These are phyloP conservation scores for Electrophaes corylata DNA, from an alignment of 2,888 invertebrate species.

Conservation along the genomic window DNA sequence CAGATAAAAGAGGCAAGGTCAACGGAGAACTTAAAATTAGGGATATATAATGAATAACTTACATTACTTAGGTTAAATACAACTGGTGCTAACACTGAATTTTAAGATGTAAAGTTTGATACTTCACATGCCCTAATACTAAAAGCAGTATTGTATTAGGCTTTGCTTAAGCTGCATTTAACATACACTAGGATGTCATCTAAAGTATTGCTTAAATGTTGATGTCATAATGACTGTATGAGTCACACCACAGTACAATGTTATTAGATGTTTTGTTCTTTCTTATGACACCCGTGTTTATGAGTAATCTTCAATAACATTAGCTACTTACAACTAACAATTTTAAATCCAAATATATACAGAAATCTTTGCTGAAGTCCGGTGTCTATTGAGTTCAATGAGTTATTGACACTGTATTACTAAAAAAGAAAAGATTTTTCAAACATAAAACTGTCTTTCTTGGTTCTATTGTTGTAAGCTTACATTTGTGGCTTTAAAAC, in stretches of 20 bases:
- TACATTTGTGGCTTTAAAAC: conserved; percentile 23
- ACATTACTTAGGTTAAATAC: conserved; percentile 23
- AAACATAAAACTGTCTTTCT: no score
- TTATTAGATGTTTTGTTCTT: conserved; percentile 39
- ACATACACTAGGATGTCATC: conserved; percentile 31
- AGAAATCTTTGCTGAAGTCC: conserved; percentile 56
- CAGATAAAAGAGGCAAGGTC: conserved; percentile 8
- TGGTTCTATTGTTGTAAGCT: not conserved
- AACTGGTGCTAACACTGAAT: conserved; percentile 28
- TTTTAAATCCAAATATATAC: conserved; percentile 76
- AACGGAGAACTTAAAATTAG: conserved; percentile 17
- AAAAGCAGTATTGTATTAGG: conserved; percentile 36
- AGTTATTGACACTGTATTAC: not conserved
- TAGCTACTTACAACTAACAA: conserved; percentile 76
- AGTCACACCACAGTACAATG: conserved; percentile 30
- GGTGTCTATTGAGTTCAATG: conserved; percentile 12
- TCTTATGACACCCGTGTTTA: conserved; percentile 30
- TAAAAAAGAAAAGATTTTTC: not conserved
- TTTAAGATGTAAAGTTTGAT: conserved; percentile 19
- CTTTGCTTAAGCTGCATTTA: conserved; percentile 44
- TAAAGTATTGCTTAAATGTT: conserved; percentile 35
- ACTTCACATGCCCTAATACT: conserved; percentile 34
- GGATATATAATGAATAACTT: conserved; percentile 19
- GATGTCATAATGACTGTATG: conserved; percentile 39
- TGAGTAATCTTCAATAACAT: conserved; percentile 46